Base-by-base conservation (phyloP, 2,797 vertebrate species). In the Protonibea diacanthus region DNA sequence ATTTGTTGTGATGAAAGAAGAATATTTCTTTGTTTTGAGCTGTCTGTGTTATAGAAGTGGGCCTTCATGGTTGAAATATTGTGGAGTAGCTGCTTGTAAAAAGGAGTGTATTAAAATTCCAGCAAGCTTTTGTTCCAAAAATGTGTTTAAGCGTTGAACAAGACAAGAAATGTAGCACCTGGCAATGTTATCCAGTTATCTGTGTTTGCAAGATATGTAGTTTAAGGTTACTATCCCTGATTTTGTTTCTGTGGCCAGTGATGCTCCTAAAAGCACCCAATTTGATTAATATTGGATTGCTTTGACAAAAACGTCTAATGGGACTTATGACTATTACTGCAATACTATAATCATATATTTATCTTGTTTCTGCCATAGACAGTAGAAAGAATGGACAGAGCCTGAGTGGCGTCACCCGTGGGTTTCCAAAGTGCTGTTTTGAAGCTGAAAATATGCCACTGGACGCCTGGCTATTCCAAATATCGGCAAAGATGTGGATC, bases 1-100 rank as follows among this genome's bases (percentile, higher is more conserved):
- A 60, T 53, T 71, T 47, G 60, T 66, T 13, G 29, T 2, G 3
- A 53, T 66, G 27, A 40, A 59, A 60, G 17, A 12, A 51, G 4
- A 57, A 33, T 33, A 47, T 78, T 25, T 69, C 1, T 48, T 65
- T 77, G 40, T 60, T 65, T 57, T 21, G 25, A 44, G 14, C 10
- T 21, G 12, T 25, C 11, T 64, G 20, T 71, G 29, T 20, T 68
- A 23, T 6, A 25, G 51, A 7, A 17, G 12, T 21, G n/a, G 1
- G 27, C 40, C n/a, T 45, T 44, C 23, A 49, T 1, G 59, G 17
- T 17, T 52, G 18, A 56, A 57, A 49, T 52, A 33, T 40, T 57
- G 15, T 33, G 3, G 25, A 3, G 38, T n/a, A 55, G 9, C 27
- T 48, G 40, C 47, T 63, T 63, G 25, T 65, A 23, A 56, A 57